Evolutionary conservation across 2,888 invertebrate genomes (phyloP).

Genomic region (Diabrotica balteata): DNA sequence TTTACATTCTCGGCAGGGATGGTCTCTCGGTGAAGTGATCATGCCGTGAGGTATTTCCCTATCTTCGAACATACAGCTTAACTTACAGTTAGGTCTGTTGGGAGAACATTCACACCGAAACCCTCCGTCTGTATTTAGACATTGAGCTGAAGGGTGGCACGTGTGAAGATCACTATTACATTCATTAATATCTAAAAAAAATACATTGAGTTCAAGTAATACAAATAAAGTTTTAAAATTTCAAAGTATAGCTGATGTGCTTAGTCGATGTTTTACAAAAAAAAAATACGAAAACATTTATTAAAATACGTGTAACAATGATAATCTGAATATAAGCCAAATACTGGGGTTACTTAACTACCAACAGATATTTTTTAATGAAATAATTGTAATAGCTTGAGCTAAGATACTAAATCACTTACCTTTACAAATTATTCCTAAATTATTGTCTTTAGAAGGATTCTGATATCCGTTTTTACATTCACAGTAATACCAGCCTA

Average conservation of each 20-base stretch:
- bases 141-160: slow-evolving; percentile 80
- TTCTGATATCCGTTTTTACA: slow-evolving; percentile 81
- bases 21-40: slow-evolving; percentile 58
- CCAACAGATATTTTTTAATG: too few relatives aligned
- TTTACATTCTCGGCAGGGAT: slow-evolving; percentile 63
- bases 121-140: slow-evolving; percentile 81
- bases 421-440: slow-evolving; percentile 72
- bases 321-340: too few relatives aligned
- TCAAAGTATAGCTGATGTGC: too few relatives aligned
- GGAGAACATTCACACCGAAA: slow-evolving; percentile 78
- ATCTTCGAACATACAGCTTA: slow-evolving; percentile 79
- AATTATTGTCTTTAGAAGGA: slow-evolving; percentile 64
- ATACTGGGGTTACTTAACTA: too few relatives aligned
- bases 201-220: too few relatives aligned
- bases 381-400: too few relatives aligned
- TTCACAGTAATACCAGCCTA: slow-evolving; percentile 89
- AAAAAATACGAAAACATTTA: too few relatives aligned
- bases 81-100: slow-evolving; percentile 63
- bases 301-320: too few relatives aligned
- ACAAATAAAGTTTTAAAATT: too few relatives aligned
- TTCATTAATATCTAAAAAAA: slow-evolving; percentile 78
- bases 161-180: slow-evolving; percentile 79
- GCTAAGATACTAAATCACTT: slow-evolving; percentile 33
- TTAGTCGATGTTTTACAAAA: too few relatives aligned
- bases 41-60: slow-evolving; percentile 68